Evolutionary conservation across 1,140 invertebrate species (phyloP), one percentile per base, ranked within the genome.

Genomic region (Drosophila simulans): DNA sequence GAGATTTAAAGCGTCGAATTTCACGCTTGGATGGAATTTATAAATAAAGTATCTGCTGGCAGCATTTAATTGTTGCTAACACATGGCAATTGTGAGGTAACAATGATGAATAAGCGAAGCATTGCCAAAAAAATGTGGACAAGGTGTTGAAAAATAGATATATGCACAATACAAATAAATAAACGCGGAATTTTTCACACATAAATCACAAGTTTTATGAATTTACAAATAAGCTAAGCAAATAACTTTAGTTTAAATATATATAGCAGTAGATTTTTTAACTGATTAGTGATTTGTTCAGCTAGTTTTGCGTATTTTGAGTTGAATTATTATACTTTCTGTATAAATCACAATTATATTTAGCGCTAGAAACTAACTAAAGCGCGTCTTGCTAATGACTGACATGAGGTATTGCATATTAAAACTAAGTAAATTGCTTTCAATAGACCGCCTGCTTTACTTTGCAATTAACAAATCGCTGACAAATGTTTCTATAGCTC

Each of bases 401-500:
- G 27, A 63, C 69, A 59, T 65, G 13, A 22, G 42, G 40, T 42
- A 42, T 13, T n/a, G 12, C 2, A 63, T 4, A 45, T 15, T 31
- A 25, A 31, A 51, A 35, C 1, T 31, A 10, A 46, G 43, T n/a
- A 48, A 15, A 25, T 27, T 8, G 7, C 27, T 35, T 46, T 46
- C 60, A 53, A 40, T 40, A 35, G 13, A 17, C 27, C 1, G n/a
- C 11, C 12, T 46, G 58, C 43, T 79, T 85, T 60, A 51, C 46
- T 39, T 62, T 62, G 10, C 15, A 80, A 84, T 84, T 84, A 84
- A 53, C 82, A 65, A 72, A 59, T 51, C 40, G 54, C 27, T 55
- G 52, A 58, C 49, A 59, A 64, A 46, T 73, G 35, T 53, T 72
- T 62, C 20, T 37, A 40, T 22, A 42, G 57, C 51, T 20, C 11